Conservation (phyloP, 2,797 vertebrate genomes). For the Arremon brunneinucha region DNA sequence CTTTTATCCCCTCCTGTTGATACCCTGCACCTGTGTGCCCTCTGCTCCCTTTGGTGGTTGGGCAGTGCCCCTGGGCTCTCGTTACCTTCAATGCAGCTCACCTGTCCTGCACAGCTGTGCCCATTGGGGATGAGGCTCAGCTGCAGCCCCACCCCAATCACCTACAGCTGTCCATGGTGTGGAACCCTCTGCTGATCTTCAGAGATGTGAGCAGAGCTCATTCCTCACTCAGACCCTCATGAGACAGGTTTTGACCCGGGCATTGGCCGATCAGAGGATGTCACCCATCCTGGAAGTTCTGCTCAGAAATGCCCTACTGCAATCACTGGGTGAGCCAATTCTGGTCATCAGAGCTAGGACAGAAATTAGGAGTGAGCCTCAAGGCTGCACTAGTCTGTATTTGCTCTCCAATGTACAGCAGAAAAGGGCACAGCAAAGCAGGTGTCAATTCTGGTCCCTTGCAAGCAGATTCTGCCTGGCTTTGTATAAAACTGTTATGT, state of each 20-base stretch:
- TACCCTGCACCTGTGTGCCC: no score
- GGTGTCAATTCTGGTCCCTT: not conserved
- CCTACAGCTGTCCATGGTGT: not conserved
- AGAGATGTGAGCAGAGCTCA: not conserved
- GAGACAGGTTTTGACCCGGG: not conserved
- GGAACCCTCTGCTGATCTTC: not conserved
- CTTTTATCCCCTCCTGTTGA: not conserved
- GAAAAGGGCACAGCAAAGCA: not conserved
- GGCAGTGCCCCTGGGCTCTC: not conserved
- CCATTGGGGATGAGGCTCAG: accelerated
- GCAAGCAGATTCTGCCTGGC: accelerated
- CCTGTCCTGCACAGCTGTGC: not conserved
- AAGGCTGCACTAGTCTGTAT: not conserved
- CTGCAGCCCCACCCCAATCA: not conserved
- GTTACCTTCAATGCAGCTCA: not conserved
- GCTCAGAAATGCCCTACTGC: not conserved
- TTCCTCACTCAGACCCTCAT: not conserved
- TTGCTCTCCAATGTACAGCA: not conserved
- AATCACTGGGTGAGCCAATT: not conserved
- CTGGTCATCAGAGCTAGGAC: not conserved
- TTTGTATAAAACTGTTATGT: not conserved
- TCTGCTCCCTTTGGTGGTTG: no score
- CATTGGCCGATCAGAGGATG: not conserved
- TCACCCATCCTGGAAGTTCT: not conserved
- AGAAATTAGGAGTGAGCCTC: not conserved